These are phyloP conservation scores for Uropsilus gracilis DNA, from an alignment of 2,113 vertebrate species.

Conservation along the genomic window DNA sequence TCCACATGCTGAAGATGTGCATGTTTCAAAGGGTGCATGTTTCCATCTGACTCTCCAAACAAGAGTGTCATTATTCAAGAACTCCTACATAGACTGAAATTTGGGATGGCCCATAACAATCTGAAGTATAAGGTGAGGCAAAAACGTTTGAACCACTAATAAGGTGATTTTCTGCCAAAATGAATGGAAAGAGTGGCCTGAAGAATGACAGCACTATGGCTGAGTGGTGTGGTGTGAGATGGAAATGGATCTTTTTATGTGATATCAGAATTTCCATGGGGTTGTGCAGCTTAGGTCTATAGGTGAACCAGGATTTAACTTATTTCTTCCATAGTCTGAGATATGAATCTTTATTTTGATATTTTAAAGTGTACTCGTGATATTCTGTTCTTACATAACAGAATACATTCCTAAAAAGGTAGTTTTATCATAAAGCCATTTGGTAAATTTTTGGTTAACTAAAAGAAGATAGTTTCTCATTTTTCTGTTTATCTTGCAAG, in stretches of 20 bases:
- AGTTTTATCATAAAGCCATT: background rate
- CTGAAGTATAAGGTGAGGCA: background rate
- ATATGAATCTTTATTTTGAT: background rate
- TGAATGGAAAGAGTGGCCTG: background rate
- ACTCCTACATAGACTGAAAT: background rate
- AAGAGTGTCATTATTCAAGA: background rate
- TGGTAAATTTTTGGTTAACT: background rate
- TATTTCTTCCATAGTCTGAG: background rate
- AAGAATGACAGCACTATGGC: background rate
- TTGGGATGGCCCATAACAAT: background rate
- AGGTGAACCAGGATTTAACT: background rate
- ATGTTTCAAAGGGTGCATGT: background rate
- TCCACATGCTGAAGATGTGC: background rate
- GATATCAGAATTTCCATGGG: background rate
- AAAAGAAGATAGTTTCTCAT: background rate
- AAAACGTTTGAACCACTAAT: background rate
- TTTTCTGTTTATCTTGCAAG: background rate
- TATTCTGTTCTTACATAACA: background rate
- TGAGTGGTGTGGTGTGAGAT: background rate
- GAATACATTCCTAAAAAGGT: background rate
- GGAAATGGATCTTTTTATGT: background rate
- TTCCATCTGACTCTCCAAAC: background rate
- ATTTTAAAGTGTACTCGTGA: background rate
- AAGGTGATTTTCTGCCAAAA: background rate
- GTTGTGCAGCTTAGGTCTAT: background rate